phyloP scores from a whole-genome alignment of 2,888 invertebrate genomes.

The Endotricha flammealis region DNA sequence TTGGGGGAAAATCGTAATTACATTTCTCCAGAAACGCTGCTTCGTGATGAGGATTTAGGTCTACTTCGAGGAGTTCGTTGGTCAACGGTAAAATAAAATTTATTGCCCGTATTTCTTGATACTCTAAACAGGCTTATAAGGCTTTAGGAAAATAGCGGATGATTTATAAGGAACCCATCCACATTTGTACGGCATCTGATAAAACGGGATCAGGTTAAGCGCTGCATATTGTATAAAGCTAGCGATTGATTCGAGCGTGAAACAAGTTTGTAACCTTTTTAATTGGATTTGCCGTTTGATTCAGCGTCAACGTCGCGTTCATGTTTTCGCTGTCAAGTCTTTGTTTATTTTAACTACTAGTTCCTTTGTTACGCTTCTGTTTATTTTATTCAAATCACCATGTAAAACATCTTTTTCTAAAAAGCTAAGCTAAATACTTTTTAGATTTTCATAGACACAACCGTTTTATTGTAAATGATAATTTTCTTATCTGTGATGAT shows the following conservation, averaged over 20 bases:
- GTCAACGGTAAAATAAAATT: conserved; percentile 27
- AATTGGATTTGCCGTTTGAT: not conserved
- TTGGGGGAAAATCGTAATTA: conserved; percentile 6
- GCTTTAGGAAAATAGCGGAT: conserved; percentile 17
- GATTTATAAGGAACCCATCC: conserved; percentile 13
- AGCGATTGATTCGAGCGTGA: not conserved
- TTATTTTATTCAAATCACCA: too few species aligned
- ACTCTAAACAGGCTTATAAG: conserved; percentile 26
- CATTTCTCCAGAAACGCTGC: not conserved
- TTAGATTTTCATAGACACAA: too few species aligned
- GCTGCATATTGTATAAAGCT: not conserved
- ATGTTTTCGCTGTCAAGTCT: not conserved
- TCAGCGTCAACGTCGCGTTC: not conserved
- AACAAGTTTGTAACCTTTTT: not conserved
- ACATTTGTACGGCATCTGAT: not conserved
- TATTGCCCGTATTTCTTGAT: conserved; percentile 26
- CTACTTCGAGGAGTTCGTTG: not conserved
- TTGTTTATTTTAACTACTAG: too few species aligned
- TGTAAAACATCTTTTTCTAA: too few species aligned
- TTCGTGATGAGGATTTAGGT: conserved; percentile 8
- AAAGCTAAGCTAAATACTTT: too few species aligned
- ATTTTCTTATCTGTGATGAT: too few species aligned
- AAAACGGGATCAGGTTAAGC: not conserved
- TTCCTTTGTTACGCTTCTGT: too few species aligned
- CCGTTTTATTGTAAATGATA: too few species aligned